Conservation (phyloP, 2,113 vertebrate species). For the Burhinus bistriatus region DNA sequence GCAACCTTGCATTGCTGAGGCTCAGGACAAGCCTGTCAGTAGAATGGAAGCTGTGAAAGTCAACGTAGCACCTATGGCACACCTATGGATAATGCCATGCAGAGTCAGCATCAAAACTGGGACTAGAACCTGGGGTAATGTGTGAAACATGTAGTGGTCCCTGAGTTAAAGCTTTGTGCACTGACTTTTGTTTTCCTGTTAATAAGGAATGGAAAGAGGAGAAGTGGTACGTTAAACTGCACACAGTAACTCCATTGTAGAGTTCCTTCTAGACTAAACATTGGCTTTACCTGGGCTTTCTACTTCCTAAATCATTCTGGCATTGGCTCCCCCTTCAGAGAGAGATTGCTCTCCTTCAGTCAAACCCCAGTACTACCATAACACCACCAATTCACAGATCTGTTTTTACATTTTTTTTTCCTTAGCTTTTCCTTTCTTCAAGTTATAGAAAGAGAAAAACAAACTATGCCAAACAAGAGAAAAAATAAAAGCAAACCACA, state of each 20-base stretch:
- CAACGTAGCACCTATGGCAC: rapidly evolving
- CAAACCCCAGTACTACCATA: neutral
- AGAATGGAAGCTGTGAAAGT: neutral
- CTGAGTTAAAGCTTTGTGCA: neutral
- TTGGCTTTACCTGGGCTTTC: neutral
- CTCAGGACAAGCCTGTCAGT: neutral
- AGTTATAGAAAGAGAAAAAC: neutral
- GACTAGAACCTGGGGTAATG: neutral
- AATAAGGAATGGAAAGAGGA: neutral
- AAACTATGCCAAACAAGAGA: neutral
- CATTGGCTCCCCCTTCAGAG: neutral
- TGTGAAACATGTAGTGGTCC: neutral
- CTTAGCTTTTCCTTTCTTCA: neutral
- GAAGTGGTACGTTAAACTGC: neutral
- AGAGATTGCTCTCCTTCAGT: neutral
- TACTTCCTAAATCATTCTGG: neutral
- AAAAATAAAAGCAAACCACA: neutral
- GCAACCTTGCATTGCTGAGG: neutral
- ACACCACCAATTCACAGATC: neutral
- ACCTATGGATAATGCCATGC: neutral
- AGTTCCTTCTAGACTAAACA: neutral
- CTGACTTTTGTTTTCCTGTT: neutral
- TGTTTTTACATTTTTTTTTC: neutral
- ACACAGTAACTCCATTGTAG: neutral
- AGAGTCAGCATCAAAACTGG: neutral